Conservation (phyloP, 64 coral and sea anemone species). For the Hydrozoanthus tunicans region DNA sequence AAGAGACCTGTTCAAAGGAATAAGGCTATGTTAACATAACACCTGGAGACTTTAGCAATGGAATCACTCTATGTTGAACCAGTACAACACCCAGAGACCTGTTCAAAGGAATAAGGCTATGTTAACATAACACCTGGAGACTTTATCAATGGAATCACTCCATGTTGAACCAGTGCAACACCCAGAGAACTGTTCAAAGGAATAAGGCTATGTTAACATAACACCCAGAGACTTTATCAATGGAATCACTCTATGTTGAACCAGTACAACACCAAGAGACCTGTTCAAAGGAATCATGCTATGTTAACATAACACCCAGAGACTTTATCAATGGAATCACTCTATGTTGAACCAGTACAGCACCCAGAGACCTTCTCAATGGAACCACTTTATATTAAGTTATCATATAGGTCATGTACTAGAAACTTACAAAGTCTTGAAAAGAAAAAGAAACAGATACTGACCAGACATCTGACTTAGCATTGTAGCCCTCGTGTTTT, state of each 20-base stretch:
- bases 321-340: no score
- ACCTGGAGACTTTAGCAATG: not conserved
- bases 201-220: not conserved
- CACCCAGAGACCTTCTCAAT: no score
- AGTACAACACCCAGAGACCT: conserved; percentile 93
- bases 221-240: not conserved
- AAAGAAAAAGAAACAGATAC: not conserved
- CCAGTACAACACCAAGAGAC: conserved; percentile 73
- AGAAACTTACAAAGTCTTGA: not conserved
- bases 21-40: not conserved
- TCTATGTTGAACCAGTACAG: conserved; percentile 20
- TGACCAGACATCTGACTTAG: conserved; percentile 98
- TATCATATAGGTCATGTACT: no score
- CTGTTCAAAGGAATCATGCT: conserved; percentile 29
- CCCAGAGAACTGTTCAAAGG: conserved; percentile 78
- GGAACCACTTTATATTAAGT: no score
- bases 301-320: not conserved
- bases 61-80: not conserved
- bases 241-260: no score
- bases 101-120: not conserved
- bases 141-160: no score
- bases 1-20: conserved; percentile 74
- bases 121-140: not conserved
- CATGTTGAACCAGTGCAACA: conserved; percentile 43
- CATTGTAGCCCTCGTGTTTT: conserved; percentile 98